Evolutionary conservation across 2,888 invertebrate species (phyloP), one percentile per base, ranked within the genome.

Genomic region (Metallyticus violacea): DNA sequence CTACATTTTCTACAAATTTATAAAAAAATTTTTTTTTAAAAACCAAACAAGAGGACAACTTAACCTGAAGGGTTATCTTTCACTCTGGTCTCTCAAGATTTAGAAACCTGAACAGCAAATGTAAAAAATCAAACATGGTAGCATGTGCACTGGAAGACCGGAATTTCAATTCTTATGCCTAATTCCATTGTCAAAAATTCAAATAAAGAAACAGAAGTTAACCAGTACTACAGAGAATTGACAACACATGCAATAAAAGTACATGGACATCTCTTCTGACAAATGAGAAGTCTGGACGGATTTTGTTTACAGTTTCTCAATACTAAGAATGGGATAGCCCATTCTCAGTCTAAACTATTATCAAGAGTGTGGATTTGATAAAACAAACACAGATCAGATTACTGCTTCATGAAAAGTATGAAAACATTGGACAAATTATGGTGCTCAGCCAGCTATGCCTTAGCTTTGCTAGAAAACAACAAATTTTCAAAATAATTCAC

Each of bases 311-410:
- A 30, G 26, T 40, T 30, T 25, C 81, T 81, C 25, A 30, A 30
- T 22, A 29, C 22, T 80, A 28, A 80, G n/a, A 30, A 62, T 22
- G 62, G 30, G 76, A 82, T 62, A 82, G 62, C 82, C 82, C 82
- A 25, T 26, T 81, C 40, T 15, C 40, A 30, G 25, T 15, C 26
- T 22, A 26, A 82, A 26, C 25, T 76, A 26, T 62, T 26, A 22
- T 62, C 6, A 26, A 27, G n/a, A 28, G 6, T 15, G 29, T 28
- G 76, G 82, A 82, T 82, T 82, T 82, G 62, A 26, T 76, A 62
- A 83, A 83, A 27, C n/a, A 83, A 83, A 83, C 83, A n/a, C 77
- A 22, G 83, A 83, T 83, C 77, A 83, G 83, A 83, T 27, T 83
- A 83, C 83, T 29, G 28, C 79, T 80, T 80, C 27, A 77, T 28